A percentile compares a stretch with the other conserved stretches of the same genome.
phyloP scores from a whole-genome alignment of 2,888 invertebrate species.

The Trachelus stipa region DNA sequence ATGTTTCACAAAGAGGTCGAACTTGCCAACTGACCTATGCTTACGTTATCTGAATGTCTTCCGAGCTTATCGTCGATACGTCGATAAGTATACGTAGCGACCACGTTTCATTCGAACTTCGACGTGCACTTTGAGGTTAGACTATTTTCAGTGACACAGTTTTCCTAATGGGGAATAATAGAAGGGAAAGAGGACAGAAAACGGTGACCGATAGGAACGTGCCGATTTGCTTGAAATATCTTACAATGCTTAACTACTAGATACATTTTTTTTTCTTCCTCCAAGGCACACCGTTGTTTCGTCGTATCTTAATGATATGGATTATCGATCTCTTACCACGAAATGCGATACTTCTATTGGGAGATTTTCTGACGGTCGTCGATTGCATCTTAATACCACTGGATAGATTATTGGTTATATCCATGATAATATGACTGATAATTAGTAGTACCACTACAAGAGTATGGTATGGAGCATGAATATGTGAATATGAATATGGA shows the following conservation, averaged over 20 bases:
- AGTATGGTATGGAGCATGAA: no score
- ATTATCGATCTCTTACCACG: not conserved
- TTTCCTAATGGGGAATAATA: not conserved
- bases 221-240: not conserved
- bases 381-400: not conserved
- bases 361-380: not conserved
- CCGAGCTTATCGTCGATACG: slow-evolving; percentile 2
- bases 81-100: not conserved
- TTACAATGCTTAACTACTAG: not conserved
- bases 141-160: not conserved
- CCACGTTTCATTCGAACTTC: not conserved
- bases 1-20: slow-evolving; percentile 4
- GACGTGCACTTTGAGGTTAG: not conserved
- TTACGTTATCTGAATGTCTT: slow-evolving; percentile 6
- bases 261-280: not conserved
- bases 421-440: not conserved
- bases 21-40: slow-evolving; percentile 10
- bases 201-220: not conserved
- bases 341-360: not conserved
- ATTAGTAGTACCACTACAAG: not conserved
- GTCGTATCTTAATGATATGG: not conserved
- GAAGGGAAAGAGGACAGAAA: not conserved
- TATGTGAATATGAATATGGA: no score
- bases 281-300: not conserved
- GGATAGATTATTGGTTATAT: not conserved